Base-by-base conservation (phyloP, 2,113 vertebrate species). In the Pteronura brasiliensis region DNA sequence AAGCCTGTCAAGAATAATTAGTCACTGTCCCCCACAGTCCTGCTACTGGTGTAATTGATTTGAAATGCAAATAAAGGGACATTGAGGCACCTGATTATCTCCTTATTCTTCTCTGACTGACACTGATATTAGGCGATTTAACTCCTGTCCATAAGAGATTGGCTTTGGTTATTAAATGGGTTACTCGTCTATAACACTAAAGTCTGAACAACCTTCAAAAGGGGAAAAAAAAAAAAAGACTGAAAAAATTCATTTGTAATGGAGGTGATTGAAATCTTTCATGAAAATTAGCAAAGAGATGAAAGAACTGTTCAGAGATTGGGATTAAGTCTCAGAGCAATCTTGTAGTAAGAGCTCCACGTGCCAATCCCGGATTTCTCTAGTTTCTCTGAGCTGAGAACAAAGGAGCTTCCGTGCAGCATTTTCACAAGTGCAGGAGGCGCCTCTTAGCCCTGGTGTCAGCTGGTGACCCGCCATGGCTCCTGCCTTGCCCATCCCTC, bases 221-320 rank as follows among this genome's bases (percentile, higher is more conserved):
- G 57, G 8, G 65, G 77, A 23, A 84, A 69, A 82, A 23, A 80
- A 71, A 82, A 71, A 82, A 77, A 77, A 44, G 27, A n/a, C 27
- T 72, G 34, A 36, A 85, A 89, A 95, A 39, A 25, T 57, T 34
- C 21, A 89, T 79, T 86, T 92, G n/a, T 65, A 76, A 93, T 49
- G 14, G 42, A 92, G 65, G 25, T 20, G 27, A 91, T 31, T 57
- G 34, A 91, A 88, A 76, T 88, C 49, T 61, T 61, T 67, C 27
- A 72, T 29, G 10, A 88, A 97, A 96, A 86, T 44, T 86, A 85
- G 21, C 92, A 92, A 69, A 87, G 34, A 44, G 23, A 17, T 34
- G 90, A 55, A 96, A 47, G 71, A 15, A 71, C 42, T 49, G 20
- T 77, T 83, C 69, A 72, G 1, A 57, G 67, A 77, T 5, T 83